Evolutionary conservation across 1,140 invertebrate species (phyloP).

Genomic region (Lepidotrigona ventralis): DNA sequence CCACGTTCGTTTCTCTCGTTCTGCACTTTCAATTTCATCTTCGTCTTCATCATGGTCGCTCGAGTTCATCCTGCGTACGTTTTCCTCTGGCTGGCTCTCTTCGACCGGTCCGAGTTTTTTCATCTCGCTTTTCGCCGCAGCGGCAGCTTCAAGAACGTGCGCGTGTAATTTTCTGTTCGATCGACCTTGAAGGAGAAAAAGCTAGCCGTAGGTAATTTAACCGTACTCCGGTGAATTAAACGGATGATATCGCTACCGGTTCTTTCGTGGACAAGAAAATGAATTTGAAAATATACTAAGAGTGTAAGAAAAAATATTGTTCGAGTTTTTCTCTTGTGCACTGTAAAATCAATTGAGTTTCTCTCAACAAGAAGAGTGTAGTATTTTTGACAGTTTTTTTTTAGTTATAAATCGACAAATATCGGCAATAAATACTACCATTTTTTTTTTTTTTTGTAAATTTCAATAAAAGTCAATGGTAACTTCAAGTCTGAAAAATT

Average conservation of each 20-base stretch:
- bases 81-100: neutral
- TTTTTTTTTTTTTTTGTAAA: no score
- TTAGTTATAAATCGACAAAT: no score
- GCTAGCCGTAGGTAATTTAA: slow-evolving; percentile 16
- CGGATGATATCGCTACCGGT: slow-evolving; percentile 23
- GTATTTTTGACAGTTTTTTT: no score
- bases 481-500: no score
- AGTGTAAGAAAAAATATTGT: neutral
- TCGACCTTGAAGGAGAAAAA: slow-evolving; percentile 57
- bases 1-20: neutral
- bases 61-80: neutral
- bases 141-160: slow-evolving; percentile 34
- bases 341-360: no score
- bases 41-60: neutral
- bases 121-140: neutral
- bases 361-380: no score
- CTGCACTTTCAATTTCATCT: neutral
- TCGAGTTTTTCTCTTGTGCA: neutral
- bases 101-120: neutral
- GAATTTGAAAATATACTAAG: neutral
- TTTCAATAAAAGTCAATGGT: no score
- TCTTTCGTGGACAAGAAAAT: slow-evolving; percentile 6
- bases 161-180: slow-evolving; percentile 61
- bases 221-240: slow-evolving; percentile 39
- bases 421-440: no score